Evolutionary conservation across 2,113 vertebrate genomes (phyloP).

Genomic region (Alces alces): DNA sequence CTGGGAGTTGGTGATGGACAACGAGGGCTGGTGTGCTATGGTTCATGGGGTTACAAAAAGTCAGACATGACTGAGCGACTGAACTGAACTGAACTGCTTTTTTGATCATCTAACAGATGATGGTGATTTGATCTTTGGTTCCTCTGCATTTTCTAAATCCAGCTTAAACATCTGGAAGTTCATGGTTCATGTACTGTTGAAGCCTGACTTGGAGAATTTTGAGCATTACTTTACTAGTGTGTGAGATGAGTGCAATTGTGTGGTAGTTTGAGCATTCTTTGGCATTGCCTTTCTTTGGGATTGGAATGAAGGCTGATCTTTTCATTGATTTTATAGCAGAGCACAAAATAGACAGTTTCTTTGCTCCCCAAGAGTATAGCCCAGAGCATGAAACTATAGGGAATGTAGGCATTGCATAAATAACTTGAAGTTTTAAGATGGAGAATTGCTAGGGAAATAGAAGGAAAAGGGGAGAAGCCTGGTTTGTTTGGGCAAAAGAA

Average conservation of each 20-base stretch:
- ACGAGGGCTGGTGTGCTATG: no score
- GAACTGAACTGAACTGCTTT: background rate
- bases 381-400: background rate
- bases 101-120: background rate
- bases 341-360: background rate
- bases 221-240: background rate
- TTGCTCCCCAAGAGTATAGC: background rate
- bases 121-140: background rate
- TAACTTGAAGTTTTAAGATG: background rate
- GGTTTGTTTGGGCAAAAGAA: background rate
- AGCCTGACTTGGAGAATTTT: background rate
- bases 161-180: background rate
- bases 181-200: fast-evolving
- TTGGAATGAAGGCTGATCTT: background rate
- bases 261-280: background rate
- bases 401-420: background rate
- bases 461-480: background rate
- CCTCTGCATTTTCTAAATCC: background rate
- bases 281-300: background rate
- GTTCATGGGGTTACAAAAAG: no score
- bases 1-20: no score
- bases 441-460: background rate
- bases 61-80: no score
- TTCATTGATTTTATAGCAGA: background rate
- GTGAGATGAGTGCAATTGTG: background rate